phyloP scores from a whole-genome alignment of 2,888 invertebrate species.

The Frankliniella intonsa region DNA sequence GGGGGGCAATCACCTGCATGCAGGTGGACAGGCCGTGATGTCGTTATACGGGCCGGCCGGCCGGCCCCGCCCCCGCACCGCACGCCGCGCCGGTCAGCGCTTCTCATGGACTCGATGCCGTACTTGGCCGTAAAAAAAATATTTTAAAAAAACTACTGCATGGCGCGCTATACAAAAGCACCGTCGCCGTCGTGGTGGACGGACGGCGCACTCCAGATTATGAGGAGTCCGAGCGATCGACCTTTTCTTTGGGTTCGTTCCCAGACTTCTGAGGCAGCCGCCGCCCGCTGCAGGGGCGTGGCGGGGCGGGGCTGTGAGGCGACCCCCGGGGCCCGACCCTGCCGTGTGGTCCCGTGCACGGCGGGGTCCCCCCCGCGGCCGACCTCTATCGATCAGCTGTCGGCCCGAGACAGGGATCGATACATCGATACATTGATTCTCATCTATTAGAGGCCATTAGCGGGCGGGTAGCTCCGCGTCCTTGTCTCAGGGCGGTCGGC shows the following conservation, averaged over 20 bases:
- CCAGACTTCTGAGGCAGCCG: neutral
- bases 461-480: neutral
- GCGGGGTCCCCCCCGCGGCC: neutral
- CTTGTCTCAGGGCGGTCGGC: neutral
- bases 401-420: neutral
- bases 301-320: neutral
- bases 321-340: neutral
- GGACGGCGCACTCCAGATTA: no score
- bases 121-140: no score
- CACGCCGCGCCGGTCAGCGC: no score
- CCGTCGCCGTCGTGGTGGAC: no score
- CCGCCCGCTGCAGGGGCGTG: neutral
- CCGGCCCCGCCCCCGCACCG: no score
- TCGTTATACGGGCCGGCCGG: neutral
- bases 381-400: slow-evolving; percentile 24
- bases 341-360: neutral
- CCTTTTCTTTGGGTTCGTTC: no score
- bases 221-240: no score
- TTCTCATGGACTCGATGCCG: no score
- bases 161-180: no score
- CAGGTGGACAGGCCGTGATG: neutral
- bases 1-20: neutral
- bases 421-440: neutral
- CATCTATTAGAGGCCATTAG: slow-evolving; percentile 16
- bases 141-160: no score